Evolutionary conservation across 2,113 vertebrate genomes (phyloP).

Genomic region (Periophthalmodon schlosseri): DNA sequence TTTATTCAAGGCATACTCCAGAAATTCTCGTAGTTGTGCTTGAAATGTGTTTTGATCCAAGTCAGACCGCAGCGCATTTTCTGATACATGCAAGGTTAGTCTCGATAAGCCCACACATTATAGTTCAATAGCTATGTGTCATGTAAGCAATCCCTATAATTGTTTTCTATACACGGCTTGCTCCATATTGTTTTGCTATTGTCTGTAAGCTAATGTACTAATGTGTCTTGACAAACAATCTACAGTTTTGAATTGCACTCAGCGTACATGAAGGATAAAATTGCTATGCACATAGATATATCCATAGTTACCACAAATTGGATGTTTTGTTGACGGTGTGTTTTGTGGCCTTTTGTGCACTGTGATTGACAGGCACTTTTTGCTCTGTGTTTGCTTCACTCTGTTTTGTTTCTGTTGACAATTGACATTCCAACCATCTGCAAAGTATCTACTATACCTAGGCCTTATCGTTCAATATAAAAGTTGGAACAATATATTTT

Average conservation of each 20-base stretch:
- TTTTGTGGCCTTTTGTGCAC: not conserved
- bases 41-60: constrained; percentile 2
- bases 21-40: not conserved
- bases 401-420: not conserved
- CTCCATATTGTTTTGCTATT: not conserved
- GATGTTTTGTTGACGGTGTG: constrained; percentile 1
- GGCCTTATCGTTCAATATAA: no score
- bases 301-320: not conserved
- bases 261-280: not conserved
- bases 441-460: not conserved
- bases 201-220: not conserved
- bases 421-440: not conserved
- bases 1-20: constrained; percentile 13
- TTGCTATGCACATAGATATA: not conserved
- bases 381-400: not conserved
- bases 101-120: not conserved
- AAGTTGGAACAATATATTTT: no score
- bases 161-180: not conserved
- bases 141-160: not conserved
- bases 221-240: not conserved
- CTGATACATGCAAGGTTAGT: not conserved
- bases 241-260: not conserved
- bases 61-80: not conserved
- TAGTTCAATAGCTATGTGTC: not conserved
- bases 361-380: not conserved